Base-by-base conservation (phyloP, 2,113 vertebrate genomes). In the Tricholaema leucomelas region DNA sequence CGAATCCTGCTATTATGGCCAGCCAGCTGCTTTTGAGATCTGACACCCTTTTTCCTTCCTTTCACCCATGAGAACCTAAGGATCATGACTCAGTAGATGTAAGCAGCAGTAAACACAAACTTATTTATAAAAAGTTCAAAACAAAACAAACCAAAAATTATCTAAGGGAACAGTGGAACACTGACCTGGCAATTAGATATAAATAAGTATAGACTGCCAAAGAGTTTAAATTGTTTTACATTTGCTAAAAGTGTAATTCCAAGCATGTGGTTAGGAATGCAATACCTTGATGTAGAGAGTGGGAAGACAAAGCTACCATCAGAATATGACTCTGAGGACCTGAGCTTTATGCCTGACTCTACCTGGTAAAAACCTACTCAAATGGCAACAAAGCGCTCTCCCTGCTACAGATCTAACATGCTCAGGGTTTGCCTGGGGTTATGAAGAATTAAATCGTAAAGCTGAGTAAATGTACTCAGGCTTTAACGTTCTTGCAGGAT, bases 301-400 rank as follows among this genome's bases (percentile, higher is more conserved):
- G 13, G 33, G 31, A 80, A 92, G 36, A 67, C 31, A 84, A 81
- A 56, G 25, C 30, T 60, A 58, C 2, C 24, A 65, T 21, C 61
- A 75, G 44, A 87, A 17, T 27, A 54, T 2, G 3, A 9, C n/a
- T 79, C 30, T 0, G 0, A 91, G 24, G 31, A 65, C 12, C 33
- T 30, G 19, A 84, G 61, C 38, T 54, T 90, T 81, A n/a, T 81
- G 36, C 38, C 56, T 82, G 67, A 40, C 31, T 72, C 48, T 81
- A 38, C 16, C 54, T 48, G 10, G 27, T 48, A 81, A 90, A 92
- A 83, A 84, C 40, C 54, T 48, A 21, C 66, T 63, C 56, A 54
- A 84, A 46, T 28, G 6, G 5, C 24, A 91, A 67, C n/a, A 77
- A 88, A 86, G 23, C 70, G 8, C 23, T 55, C 1, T 0, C 36